Evolutionary conservation across 2,113 vertebrate species (phyloP), one percentile per base, ranked within the genome.

Genomic region (Lepus timidus): DNA sequence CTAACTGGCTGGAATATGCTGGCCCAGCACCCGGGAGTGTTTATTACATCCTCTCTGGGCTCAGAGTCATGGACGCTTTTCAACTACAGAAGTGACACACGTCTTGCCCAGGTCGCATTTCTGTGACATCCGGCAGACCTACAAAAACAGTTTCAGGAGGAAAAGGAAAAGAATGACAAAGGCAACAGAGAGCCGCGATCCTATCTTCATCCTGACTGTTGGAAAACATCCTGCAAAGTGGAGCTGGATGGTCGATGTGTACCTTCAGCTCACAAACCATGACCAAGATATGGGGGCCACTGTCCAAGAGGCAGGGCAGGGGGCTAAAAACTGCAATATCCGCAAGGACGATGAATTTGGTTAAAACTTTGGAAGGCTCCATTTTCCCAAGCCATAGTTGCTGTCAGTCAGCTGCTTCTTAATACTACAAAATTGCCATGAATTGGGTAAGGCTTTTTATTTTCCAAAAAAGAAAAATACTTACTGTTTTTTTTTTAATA

Each of bases 1-100:
- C 92, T 73, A 17, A 80, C 92, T 36, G 89, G 71, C 85, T 90
- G n/a, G 58, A 81, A 96, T 85, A 61, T 92, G 95, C 98, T 97
- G 95, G 31, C 80, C 29, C 31, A 92, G 96, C 91, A 93, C 64
- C 81, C 80, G 78, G 67, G 17, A 7, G 23, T 62, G 20, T 85
- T 95, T 49, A 52, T 93, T 93, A 93, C 96, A 96, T 97, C 79
- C 95, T 70, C 67, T 76, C 95, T 92, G 90, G 81, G 93, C 80
- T 91, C 65, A 84, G 92, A 20, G 55, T 94, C 70, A 29, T 31
- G 73, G 75, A 78, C 2, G 14, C 76, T 22, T 79, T 27, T 25
- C 87, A 95, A 80, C 51, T 78, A n/a, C 7, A 71, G 86, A 88
- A 94, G 58, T 76, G 95, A 73, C 90, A 78, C 4, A 0, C 36